These are phyloP conservation scores for Cyprinodon brontotheroides DNA, from an alignment of 2,113 vertebrate genomes.

Conservation along the genomic window DNA sequence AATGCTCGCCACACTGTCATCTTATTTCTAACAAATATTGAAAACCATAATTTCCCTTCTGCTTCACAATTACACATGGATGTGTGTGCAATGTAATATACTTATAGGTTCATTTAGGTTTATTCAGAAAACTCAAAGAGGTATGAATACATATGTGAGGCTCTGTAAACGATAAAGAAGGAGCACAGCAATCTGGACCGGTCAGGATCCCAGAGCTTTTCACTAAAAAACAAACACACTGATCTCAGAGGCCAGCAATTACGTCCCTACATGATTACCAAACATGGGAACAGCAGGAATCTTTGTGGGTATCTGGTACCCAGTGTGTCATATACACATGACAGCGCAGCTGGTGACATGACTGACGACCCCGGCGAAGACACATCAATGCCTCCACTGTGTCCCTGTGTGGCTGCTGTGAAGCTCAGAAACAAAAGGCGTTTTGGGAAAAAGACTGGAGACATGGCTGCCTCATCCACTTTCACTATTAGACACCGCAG, in stretches of 20 bases:
- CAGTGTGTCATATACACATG: slow-evolving; percentile 72
- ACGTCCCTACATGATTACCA: slow-evolving; percentile 17
- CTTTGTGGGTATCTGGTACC: slow-evolving; percentile 55
- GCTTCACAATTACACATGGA: not conserved
- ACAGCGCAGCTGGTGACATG: slow-evolving; percentile 79
- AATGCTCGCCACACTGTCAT: not conserved
- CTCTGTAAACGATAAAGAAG: not conserved
- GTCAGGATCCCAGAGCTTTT: not conserved
- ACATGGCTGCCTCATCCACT: slow-evolving; percentile 43
- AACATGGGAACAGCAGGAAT: slow-evolving; percentile 43
- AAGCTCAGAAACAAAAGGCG: slow-evolving; percentile 66
- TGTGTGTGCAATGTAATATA: not conserved
- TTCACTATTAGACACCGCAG: slow-evolving; percentile 36
- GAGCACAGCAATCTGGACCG: not conserved
- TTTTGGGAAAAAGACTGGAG: slow-evolving; percentile 49
- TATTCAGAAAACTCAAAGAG: not conserved
- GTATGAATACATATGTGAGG: not conserved
- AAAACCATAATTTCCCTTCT: not conserved
- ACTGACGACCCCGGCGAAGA: slow-evolving; percentile 66
- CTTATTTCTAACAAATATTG: not conserved
- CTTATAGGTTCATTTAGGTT: too few relatives aligned
- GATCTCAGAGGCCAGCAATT: not conserved
- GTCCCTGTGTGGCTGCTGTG: slow-evolving; percentile 54
- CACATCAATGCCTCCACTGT: slow-evolving; percentile 75
- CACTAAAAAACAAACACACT: not conserved